Base-by-base conservation (phyloP, 2,797 vertebrate species). In the Lagorchestes hirsutus region DNA sequence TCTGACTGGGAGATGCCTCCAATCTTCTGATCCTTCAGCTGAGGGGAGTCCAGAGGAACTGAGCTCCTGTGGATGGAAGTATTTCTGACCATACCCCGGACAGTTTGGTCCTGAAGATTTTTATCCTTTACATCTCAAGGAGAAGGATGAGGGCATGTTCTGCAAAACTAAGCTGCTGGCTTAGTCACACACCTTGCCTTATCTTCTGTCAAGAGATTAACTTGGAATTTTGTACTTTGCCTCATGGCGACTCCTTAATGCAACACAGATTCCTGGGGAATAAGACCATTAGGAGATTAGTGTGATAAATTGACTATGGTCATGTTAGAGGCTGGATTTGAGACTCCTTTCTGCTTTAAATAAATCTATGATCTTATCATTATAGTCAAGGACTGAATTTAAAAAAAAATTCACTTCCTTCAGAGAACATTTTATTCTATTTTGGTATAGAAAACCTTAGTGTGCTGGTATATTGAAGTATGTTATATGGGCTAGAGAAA, bases 211-310 rank as follows among this genome's bases (percentile, higher is more conserved):
- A 97, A 97, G 97, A 99, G 99, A 99, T 99, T 99, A 99, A 99
- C 97, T 98, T 99, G 97, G 98, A 96, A 98, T 98, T 99, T 98
- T 99, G 99, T 99, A 98, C 98, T 99, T 99, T 97, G 98, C 99
- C 99, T 99, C 99, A 98, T 98, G 97, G 98, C 99, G 99, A 99
- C 99, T 99, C 97, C 98, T 98, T 99, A 99, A 99, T 99, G 97
- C 98, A 92, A 96, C 97, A 98, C 98, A 98, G 99, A 99, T 98
- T 98, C 97, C 97, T 98, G 95, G 98, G 96, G 98, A 98, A 99
- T 99, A 99, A 99, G 99, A 99, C 99, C 99, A 98, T 98, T 99
- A 99, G 99, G 99, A 99, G 99, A 99, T 99, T 99, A 99, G 98
- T 99, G 98, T 97, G 92, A 97, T 98, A 98, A 99, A 98, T 99